These are phyloP conservation scores for Struthio camelus DNA, from an alignment of 2,113 vertebrate species.

Conservation along the genomic window DNA sequence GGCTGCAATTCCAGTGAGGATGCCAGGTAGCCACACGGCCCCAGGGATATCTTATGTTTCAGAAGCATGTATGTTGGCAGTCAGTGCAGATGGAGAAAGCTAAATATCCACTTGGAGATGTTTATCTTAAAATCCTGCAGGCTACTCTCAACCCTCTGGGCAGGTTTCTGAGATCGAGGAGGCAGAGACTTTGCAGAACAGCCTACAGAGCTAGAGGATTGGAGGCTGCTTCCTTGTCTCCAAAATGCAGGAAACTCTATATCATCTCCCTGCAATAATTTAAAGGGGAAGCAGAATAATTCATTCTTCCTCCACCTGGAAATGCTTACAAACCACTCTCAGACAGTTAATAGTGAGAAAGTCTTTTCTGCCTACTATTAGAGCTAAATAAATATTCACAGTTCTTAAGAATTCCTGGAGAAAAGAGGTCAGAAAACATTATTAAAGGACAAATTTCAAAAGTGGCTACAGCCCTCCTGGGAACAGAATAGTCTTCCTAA, in stretches of 20 bases:
- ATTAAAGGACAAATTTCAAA: neutral
- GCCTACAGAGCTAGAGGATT: neutral
- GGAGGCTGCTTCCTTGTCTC: neutral
- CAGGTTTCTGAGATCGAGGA: neutral
- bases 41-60: neutral
- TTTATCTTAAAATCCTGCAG: neutral
- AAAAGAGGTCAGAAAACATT: neutral
- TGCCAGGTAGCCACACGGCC: neutral
- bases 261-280: neutral
- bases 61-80: rapidly evolving
- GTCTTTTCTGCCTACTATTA: neutral
- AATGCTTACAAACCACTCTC: neutral
- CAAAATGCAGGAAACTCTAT: neutral
- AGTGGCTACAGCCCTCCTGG: neutral
- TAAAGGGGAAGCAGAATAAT: neutral
- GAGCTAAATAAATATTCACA: neutral
- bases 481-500: neutral
- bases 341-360: neutral
- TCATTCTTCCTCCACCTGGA: neutral
- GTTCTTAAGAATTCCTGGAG: neutral
- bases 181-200: neutral
- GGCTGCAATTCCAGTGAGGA: neutral
- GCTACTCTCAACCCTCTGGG: neutral
- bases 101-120: neutral
- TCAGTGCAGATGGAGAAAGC: neutral